A percentile compares a stretch with the other conserved stretches of the same genome.
phyloP scores from a whole-genome alignment of 35 echinoderm and acorn worm genomes.

The Anneissia japonica region DNA sequence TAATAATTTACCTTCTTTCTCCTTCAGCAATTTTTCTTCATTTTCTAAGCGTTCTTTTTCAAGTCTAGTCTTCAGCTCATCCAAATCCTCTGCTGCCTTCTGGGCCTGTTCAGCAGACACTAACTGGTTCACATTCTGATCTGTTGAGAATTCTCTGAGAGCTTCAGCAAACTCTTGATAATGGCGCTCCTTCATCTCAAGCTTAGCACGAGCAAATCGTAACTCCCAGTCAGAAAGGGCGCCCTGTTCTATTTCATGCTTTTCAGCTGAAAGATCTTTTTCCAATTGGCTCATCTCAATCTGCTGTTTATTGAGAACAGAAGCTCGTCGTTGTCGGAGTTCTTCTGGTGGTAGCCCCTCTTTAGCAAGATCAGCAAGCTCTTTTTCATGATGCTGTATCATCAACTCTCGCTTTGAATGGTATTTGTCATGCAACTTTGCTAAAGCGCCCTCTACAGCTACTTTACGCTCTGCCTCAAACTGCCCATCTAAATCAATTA shows the following conservation, averaged over 20 bases:
- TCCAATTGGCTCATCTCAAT: conserved; percentile 81
- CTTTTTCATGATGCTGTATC: conserved; percentile 67
- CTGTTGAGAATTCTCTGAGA: conserved; percentile 58
- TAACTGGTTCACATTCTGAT: conserved; percentile 65
- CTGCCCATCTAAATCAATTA: conserved; percentile 64
- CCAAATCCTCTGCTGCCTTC: conserved; percentile 77
- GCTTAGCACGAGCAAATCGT: conserved; percentile 76
- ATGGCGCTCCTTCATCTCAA: conserved; percentile 80
- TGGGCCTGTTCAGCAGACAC: conserved; percentile 84
- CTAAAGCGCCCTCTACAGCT: conserved; percentile 68
- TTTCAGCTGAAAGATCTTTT: conserved; percentile 65
- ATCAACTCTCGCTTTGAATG: conserved; percentile 61
- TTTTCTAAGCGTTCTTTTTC: conserved; percentile 76
- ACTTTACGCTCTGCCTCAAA: conserved; percentile 87
- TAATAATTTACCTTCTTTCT: conserved; percentile 69
- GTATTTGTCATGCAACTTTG: conserved; percentile 83
- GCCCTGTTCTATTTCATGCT: conserved; percentile 57
- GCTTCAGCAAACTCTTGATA: conserved; percentile 98
- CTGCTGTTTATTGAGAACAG: conserved; percentile 78
- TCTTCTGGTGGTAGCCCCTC: conserved; percentile 60
- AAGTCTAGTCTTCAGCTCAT: conserved; percentile 65
- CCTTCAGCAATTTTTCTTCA: conserved; percentile 79
- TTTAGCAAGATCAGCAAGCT: conserved; percentile 77
- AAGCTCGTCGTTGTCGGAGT: conserved; percentile 60
- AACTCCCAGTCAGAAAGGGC: conserved; percentile 92